Evolutionary conservation across 2,797 vertebrate species (phyloP), one percentile per base, ranked within the genome.

Genomic region (Carapus acus): DNA sequence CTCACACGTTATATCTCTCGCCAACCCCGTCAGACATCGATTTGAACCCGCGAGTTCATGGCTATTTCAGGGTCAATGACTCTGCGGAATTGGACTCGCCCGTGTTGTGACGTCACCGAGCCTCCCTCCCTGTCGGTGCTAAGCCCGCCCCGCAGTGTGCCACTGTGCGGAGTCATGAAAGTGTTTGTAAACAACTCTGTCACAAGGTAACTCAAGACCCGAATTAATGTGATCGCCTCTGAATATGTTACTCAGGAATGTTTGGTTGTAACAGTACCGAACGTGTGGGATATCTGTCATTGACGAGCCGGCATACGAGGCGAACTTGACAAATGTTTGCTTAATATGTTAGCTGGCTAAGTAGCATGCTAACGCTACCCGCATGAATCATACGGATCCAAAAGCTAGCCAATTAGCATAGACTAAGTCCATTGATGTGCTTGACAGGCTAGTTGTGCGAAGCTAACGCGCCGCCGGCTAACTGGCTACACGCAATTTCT

Each of bases 101-200:
- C 65, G 65, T 71, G 39, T 65, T 67, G 4, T 82, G 77, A 84
- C 79, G 24, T 80, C 71, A 73, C 2, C 1, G 22, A 0, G 29
- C 43, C 42, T 58, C 65, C 78, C 74, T 22, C 23, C 7, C 11
- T 21, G n/a, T 8, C 12, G 8, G 17, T 39, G 23, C 15, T 59
- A n/a, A 14, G 47, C 69, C 43, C 34, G 11, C 31, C 33, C 72
- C 45, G 13, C 15, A 27, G 57, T 21, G 69, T 62, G 65, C n/a
- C 15, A 2, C 53, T 43, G 75, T 88, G 87, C 87, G 82, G 82
- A 89, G 84, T 89, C 87, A 87, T 80, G 82, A 86, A 81, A 82
- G 74, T 90, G 88, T 91, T 90, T 89, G 88, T 90, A 90, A 90
- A 91, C 88, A 90, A 84, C 27, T 71, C 80, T 62, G 39, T 57